Evolutionary conservation across 1,140 invertebrate species (phyloP).

Genomic region (Lepidurus packardi): DNA sequence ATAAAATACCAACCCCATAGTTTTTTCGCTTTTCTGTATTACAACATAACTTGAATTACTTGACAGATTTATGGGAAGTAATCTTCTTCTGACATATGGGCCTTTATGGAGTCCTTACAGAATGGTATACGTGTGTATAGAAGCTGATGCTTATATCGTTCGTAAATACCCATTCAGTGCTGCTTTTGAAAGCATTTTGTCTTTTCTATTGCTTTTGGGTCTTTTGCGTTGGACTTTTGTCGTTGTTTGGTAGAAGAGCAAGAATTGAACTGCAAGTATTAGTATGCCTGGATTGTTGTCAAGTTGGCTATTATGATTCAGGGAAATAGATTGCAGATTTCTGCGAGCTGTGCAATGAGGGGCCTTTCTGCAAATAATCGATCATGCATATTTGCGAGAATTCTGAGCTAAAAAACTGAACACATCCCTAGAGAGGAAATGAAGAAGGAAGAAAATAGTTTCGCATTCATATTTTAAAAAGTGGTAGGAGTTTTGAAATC

Average conservation of each 20-base stretch:
- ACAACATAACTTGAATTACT: no score
- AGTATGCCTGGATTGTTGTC: neutral
- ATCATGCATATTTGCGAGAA: neutral
- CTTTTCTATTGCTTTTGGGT: neutral
- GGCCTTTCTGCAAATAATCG: neutral
- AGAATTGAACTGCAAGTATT: neutral
- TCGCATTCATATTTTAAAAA: neutral
- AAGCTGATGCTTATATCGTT: neutral
- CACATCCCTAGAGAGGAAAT: neutral
- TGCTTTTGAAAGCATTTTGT: no score
- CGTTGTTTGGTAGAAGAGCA: neutral
- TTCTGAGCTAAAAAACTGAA: neutral
- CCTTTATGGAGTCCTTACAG: neutral
- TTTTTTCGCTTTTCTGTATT: no score
- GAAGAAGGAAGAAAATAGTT: neutral
- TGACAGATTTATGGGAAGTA: neutral
- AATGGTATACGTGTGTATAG: neutral
- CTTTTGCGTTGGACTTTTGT: neutral
- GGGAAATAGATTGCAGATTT: neutral
- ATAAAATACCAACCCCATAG: no score
- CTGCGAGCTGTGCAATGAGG: neutral
- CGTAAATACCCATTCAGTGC: no score
- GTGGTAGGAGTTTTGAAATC: neutral
- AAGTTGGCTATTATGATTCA: neutral
- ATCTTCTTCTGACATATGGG: neutral